A percentile compares a stretch with the other conserved stretches of the same genome.
Evolutionary conservation across 2,797 vertebrate genomes (phyloP).

Genomic region (Neosilurus mollespiculum): DNA sequence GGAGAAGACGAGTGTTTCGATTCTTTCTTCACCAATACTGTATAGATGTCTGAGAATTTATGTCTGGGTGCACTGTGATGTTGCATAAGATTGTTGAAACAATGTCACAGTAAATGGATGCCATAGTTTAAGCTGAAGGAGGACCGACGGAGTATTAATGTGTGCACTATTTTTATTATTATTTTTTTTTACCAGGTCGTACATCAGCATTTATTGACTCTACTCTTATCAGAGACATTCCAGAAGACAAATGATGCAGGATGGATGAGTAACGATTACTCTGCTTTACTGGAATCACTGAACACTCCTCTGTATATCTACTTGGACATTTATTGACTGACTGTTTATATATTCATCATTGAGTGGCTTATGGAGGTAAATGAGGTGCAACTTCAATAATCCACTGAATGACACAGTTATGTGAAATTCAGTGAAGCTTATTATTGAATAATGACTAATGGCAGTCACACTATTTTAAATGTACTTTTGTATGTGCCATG

Average conservation of each 20-base stretch:
- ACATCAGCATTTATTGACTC: background rate
- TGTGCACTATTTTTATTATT: no score
- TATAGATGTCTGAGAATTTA: no score
- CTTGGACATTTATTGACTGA: background rate
- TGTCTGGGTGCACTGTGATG: no score
- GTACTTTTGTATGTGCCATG: background rate
- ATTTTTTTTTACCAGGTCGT: no score
- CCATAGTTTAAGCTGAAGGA: no score
- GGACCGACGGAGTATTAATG: no score
- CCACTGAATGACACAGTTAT: background rate
- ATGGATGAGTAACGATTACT: background rate
- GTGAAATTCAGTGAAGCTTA: background rate
- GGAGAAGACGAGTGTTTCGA: no score
- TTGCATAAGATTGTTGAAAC: no score
- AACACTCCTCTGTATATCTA: background rate
- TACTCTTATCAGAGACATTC: background rate
- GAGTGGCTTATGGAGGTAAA: background rate
- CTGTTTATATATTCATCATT: slow-evolving; percentile 3
- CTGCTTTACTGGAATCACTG: background rate
- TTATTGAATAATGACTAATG: background rate
- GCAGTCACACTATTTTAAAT: background rate
- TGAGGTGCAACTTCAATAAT: background rate
- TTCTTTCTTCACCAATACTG: no score
- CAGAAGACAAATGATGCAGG: background rate
- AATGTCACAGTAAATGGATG: no score